These are phyloP conservation scores for Tapirus terrestris DNA, from an alignment of 2,113 vertebrate genomes.

Conservation along the genomic window DNA sequence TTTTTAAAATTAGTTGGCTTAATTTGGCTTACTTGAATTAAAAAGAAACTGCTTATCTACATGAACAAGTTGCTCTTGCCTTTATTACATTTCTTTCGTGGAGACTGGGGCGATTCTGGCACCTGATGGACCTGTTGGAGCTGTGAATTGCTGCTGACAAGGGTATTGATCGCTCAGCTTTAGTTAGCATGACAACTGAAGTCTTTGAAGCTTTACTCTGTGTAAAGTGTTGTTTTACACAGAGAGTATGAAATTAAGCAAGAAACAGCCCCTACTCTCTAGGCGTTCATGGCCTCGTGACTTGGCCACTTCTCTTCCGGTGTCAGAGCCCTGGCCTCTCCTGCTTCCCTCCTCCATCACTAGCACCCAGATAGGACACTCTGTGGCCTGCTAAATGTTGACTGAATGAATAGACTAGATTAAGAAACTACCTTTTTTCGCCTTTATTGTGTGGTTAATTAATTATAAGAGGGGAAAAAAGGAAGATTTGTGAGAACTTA, in stretches of 20 bases:
- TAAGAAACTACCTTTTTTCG: not conserved
- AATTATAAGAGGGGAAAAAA: not conserved
- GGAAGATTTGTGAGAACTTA: not conserved
- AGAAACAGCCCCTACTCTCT: not conserved
- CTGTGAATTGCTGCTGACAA: not conserved
- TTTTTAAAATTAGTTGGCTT: constrained; percentile 28
- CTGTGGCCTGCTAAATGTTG: not conserved
- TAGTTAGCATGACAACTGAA: not conserved
- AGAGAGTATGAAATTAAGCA: not conserved
- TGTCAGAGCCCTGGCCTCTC: not conserved
- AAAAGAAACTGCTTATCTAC: not conserved
- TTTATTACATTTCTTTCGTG: not conserved
- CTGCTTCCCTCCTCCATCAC: not conserved
- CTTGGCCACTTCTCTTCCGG: not conserved
- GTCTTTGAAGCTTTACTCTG: not conserved
- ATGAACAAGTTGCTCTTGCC: not conserved
- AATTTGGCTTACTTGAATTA: constrained; percentile 3
- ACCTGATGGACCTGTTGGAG: not conserved
- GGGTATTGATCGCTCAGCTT: not conserved
- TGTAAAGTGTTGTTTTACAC: not conserved
- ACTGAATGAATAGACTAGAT: not conserved
- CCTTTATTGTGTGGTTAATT: not conserved
- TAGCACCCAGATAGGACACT: not conserved
- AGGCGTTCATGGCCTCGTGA: not conserved
- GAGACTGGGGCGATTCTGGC: not conserved